Percentiles rank a stretch among this genome's conserved stretches.
These are phyloP conservation scores for Platalea minor DNA, from an alignment of 2,797 vertebrate genomes.

Conservation along the genomic window DNA sequence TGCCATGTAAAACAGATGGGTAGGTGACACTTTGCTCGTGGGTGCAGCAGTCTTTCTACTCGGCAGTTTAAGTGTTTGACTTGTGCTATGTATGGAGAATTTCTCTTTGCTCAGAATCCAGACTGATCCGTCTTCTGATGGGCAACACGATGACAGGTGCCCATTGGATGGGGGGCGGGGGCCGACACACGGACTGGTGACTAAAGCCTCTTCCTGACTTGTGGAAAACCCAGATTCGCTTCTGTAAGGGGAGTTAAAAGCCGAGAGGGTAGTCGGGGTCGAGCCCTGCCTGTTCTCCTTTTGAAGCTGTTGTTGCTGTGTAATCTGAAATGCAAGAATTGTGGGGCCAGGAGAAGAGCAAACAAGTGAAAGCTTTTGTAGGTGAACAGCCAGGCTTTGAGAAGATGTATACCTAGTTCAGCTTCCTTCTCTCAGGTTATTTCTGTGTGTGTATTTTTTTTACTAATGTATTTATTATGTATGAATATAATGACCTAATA, in stretches of 20 bases:
- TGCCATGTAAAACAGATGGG: background rate
- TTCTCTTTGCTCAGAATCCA: background rate
- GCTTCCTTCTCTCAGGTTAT: background rate
- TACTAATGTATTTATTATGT: background rate
- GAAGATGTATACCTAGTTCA: background rate
- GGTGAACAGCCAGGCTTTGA: background rate
- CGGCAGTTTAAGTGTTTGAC: background rate
- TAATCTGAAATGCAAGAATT: background rate
- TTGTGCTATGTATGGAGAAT: background rate
- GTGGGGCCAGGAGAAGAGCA: background rate
- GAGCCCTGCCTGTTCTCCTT: background rate
- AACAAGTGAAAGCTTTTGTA: background rate
- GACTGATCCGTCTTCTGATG: background rate
- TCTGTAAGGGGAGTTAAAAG: background rate
- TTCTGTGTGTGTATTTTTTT: background rate
- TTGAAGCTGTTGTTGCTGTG: background rate
- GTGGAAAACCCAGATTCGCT: background rate
- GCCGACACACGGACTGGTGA: background rate
- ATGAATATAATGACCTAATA: background rate
- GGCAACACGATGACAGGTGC: no score
- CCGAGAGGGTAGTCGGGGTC: fast-evolving
- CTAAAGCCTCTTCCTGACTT: background rate
- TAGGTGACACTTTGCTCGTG: background rate
- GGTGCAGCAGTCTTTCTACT: background rate
- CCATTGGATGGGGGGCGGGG: background rate